A percentile compares a stretch with the other conserved stretches of the same genome.
Conservation (phyloP, 2,797 vertebrate genomes). For the Podargus strigoides region DNA sequence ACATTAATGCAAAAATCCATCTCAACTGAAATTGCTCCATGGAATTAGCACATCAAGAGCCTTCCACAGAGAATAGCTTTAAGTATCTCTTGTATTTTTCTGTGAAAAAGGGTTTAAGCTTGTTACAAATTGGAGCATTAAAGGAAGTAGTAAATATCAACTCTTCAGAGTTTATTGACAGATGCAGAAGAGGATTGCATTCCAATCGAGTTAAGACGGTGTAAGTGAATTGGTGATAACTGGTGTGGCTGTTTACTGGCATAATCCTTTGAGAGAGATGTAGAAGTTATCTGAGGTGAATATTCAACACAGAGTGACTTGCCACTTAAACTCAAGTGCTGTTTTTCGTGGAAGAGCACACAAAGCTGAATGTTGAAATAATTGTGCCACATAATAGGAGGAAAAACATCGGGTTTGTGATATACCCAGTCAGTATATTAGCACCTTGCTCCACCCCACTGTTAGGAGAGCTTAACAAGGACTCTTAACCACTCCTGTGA, state of each 20-base stretch:
- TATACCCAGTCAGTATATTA: background rate
- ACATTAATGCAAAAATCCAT: conserved; percentile 53
- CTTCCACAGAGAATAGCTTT: conserved; percentile 27
- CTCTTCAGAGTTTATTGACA: conserved; percentile 12
- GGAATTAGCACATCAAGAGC: conserved; percentile 61
- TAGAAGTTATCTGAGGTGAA: background rate
- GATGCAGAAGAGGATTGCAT: background rate
- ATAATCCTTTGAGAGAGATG: background rate
- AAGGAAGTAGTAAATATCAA: conserved; percentile 23
- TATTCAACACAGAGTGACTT: background rate
- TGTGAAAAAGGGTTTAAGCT: background rate
- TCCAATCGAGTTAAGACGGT: background rate
- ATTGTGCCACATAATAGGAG: background rate
- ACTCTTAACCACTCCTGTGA: background rate
- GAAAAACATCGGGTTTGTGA: background rate
- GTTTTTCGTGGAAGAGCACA: background rate
- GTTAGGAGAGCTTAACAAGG: background rate
- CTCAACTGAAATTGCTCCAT: conserved; percentile 22
- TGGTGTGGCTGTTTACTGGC: background rate
- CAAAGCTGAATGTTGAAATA: background rate
- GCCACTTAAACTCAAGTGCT: background rate
- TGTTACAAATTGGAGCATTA: background rate
- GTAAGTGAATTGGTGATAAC: background rate
- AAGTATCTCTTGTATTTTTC: conserved; percentile 30
- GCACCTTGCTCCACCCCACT: background rate